Evolutionary conservation across 1,140 invertebrate genomes (phyloP).

Genomic region (Aricia agestis): DNA sequence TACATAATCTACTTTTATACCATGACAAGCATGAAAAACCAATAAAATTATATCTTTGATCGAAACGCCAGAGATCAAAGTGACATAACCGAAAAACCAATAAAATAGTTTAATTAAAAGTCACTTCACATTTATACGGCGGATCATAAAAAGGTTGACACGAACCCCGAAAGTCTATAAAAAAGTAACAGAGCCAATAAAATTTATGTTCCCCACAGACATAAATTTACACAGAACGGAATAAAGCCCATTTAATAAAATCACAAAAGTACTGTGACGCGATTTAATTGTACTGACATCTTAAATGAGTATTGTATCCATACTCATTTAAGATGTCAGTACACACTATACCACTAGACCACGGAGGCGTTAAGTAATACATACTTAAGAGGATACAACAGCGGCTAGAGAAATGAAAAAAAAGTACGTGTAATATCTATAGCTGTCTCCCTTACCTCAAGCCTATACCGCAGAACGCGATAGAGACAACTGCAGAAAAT

Average conservation of each 20-base stretch:
- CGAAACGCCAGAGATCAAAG: not conserved
- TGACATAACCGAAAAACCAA: not conserved
- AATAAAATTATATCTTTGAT: not conserved
- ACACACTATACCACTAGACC: too few species aligned
- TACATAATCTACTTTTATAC: not conserved
- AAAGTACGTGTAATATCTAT: too few species aligned
- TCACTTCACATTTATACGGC: constrained; percentile 10
- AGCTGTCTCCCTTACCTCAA: too few species aligned
- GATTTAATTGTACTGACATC: constrained; percentile 10
- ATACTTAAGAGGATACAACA: too few species aligned
- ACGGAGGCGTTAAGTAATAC: too few species aligned
- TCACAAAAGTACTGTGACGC: constrained; percentile 36
- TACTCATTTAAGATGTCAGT: too few species aligned
- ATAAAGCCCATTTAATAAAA: constrained; percentile 48
- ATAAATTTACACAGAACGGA: constrained; percentile 40
- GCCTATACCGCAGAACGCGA: too few species aligned
- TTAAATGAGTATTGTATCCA: not conserved
- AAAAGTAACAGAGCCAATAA: constrained; percentile 48
- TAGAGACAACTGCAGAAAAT: too few species aligned
- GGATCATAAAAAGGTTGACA: constrained; percentile 44
- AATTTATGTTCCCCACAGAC: constrained; percentile 53
- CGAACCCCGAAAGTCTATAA: constrained; percentile 44
- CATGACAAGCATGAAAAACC: not conserved
- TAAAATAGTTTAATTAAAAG: constrained; percentile 4
- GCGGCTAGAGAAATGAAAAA: too few species aligned